These are phyloP conservation scores for Xestia sexstrigata DNA, from an alignment of 2,888 invertebrate species.

Conservation along the genomic window DNA sequence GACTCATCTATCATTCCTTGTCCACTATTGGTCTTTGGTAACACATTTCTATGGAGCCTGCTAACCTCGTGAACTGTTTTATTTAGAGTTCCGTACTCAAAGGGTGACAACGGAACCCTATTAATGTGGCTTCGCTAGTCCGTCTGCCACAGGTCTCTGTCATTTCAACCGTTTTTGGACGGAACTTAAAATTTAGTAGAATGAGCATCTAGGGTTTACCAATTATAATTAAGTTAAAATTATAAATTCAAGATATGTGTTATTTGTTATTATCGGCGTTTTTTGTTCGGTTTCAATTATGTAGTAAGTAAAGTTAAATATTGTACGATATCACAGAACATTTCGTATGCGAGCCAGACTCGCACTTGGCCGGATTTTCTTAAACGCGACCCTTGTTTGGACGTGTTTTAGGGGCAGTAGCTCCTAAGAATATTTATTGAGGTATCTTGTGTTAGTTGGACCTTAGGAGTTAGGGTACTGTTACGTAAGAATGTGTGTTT, in stretches of 20 bases:
- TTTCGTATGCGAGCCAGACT: neutral
- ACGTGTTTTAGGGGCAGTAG: constrained; percentile 37
- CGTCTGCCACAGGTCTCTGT: neutral
- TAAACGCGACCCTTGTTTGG: constrained; percentile 31
- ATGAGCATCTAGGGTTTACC: too few species aligned
- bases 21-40: constrained; percentile 23
- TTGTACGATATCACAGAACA: neutral
- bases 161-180: neutral
- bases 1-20: constrained; percentile 51
- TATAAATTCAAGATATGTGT: too few species aligned
- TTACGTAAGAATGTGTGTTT: constrained; percentile 32
- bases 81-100: constrained; percentile 14
- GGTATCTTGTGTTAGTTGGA: constrained; percentile 35
- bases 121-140: neutral
- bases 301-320: neutral
- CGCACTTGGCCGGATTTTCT: neutral
- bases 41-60: neutral
- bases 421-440: constrained; percentile 57
- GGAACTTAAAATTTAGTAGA: neutral
- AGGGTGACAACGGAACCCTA: neutral
- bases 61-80: constrained; percentile 49
- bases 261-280: neutral
- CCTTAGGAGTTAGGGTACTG: constrained; percentile 2
- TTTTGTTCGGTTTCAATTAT: neutral
- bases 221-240: neutral